A percentile compares a stretch with the other conserved stretches of the same genome.
phyloP scores from a whole-genome alignment of 23 tunicate genomes.

The Styela plicata region DNA sequence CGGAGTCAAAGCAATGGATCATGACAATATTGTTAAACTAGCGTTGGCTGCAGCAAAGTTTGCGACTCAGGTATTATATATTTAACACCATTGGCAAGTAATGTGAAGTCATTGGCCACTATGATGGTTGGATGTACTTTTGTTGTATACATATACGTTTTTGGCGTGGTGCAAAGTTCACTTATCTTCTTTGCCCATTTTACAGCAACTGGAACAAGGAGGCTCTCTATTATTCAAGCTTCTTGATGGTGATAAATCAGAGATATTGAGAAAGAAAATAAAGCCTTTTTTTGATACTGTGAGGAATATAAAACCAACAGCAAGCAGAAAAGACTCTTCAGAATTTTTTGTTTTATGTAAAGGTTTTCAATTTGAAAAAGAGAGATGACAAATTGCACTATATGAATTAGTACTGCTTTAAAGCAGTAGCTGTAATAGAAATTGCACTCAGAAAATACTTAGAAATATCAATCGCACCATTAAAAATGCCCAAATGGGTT shows the following conservation, averaged over 20 bases:
- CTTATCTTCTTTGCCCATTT: no score
- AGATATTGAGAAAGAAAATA: conserved; percentile 22
- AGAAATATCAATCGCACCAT: no score
- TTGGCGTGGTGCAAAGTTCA: no score
- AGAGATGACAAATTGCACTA: background rate
- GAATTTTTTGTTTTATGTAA: conserved; percentile 68
- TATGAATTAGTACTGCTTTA: no score
- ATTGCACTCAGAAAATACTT: no score
- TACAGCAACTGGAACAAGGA: conserved; percentile 39
- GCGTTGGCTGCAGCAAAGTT: conserved; percentile 33
- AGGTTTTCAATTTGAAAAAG: conserved; percentile 19
- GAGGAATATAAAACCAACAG: conserved; percentile 48
- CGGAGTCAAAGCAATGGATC: conserved; percentile 47
- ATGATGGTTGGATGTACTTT: no score
- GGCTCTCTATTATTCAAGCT: conserved; percentile 66
- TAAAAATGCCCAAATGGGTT: no score
- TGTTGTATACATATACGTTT: no score
- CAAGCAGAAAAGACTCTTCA: conserved; percentile 71
- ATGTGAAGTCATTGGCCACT: no score
- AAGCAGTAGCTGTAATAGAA: no score
- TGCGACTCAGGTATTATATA: conserved; percentile 30
- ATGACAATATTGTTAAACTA: conserved; percentile 27
- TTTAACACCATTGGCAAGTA: background rate
- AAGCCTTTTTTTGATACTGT: conserved; percentile 31
- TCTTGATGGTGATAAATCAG: conserved; percentile 37